Percentiles rank a stretch among this genome's conserved stretches.
These are phyloP conservation scores for Merops nubicus DNA, from an alignment of 2,113 vertebrate genomes.

Conservation along the genomic window DNA sequence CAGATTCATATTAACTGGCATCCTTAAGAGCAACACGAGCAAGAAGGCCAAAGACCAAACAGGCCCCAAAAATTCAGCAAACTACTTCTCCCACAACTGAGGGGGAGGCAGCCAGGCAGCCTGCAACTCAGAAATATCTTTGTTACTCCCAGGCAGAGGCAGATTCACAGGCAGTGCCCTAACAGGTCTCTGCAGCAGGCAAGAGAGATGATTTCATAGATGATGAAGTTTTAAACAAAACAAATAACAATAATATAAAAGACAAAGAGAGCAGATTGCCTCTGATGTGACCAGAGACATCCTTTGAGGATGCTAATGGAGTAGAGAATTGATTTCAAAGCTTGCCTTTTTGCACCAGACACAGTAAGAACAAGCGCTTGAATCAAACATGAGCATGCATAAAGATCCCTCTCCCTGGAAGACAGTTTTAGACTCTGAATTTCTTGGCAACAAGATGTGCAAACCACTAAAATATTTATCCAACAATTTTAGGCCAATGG, in stretches of 20 bases:
- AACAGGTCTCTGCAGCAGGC: neutral
- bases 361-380: neutral
- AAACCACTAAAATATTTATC: constrained; percentile 38
- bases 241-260: neutral
- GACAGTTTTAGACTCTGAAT: neutral
- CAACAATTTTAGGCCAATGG: neutral
- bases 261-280: neutral
- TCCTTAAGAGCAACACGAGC: neutral
- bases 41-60: constrained; percentile 1
- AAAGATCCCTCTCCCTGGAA: constrained; percentile 12
- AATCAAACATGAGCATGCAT: constrained; percentile 48
- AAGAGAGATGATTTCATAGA: neutral
- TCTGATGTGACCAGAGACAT: constrained; percentile 22
- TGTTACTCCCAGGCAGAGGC: neutral
- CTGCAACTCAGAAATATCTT: neutral
- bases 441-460: neutral
- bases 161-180: neutral
- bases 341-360: neutral
- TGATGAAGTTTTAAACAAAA: constrained; percentile 16
- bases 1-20: constrained; percentile 10
- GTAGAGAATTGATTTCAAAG: constrained; percentile 19
- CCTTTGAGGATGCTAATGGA: constrained; percentile 31
- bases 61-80: neutral
- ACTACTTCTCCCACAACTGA: neutral
- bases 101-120: neutral